Evolutionary conservation across 2,113 vertebrate genomes (phyloP), one percentile per base, ranked within the genome.

Genomic region (Charadrius vociferus): DNA sequence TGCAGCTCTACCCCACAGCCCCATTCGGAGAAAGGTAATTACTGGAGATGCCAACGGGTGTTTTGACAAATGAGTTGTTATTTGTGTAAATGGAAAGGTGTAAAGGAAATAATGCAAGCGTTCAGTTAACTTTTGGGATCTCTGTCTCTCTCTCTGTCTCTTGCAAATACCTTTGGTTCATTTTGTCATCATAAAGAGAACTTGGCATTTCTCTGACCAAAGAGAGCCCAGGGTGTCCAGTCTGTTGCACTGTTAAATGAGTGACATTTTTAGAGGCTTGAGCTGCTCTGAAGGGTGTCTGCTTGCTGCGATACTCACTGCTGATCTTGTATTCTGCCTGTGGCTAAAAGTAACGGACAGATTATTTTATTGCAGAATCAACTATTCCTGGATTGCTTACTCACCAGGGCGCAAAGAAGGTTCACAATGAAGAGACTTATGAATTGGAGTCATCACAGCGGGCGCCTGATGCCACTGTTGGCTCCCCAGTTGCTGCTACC

Each of bases 1-100:
- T 98, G 98, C 96, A 97, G 96, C 77, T 98, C 97, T 0, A 41
- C 92, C 14, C 96, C 97, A 0, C 97, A 96, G 80, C 80, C 90
- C 36, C 10, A 22, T n/a, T 82, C 84, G 87, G 91, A 97, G 65
- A 96, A 91, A 81, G 95, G 94, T 97, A 95, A 96, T 67, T 79
- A 17, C 62, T 80, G 75, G 43, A 18, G 2, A 3, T 27, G 16
- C 14, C 26, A 49, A 12, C 1, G 1, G 27, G 34, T 49, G 36
- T 56, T 81, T 34, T 71, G 45, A 27, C 22, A 20, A 43, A 30
- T 10, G 19, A 52, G 8, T 49, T 29, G 27, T 22, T 84, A 16
- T 13, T 86, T 26, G 14, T 43, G 37, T 26, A 27, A 81, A 32
- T 27, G 27, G 55, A 65, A 95, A 74, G 12, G 24, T 23, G 15